phyloP scores from a whole-genome alignment of 2,113 vertebrate genomes.

The Cheirogaleus medius region DNA sequence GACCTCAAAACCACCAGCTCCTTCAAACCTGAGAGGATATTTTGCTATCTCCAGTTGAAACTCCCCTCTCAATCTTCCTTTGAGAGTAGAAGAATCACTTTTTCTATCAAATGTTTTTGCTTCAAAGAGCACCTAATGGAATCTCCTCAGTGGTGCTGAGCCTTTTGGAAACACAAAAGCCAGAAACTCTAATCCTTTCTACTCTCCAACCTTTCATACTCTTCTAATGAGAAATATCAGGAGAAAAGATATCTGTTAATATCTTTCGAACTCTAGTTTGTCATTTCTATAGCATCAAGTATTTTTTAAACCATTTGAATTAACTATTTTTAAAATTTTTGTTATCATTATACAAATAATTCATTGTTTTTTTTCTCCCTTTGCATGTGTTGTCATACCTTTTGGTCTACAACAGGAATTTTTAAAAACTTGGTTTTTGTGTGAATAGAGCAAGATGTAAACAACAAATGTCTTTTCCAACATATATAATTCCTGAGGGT shows the following conservation, averaged over 20 bases:
- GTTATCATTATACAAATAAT: background rate
- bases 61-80: background rate
- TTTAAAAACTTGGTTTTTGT: background rate
- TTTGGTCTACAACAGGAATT: slow-evolving; percentile 9
- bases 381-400: background rate
- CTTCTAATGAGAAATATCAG: background rate
- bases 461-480: background rate
- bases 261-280: background rate
- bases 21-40: background rate
- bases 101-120: background rate
- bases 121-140: background rate
- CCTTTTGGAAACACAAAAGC: background rate
- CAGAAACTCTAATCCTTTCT: background rate
- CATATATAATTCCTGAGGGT: background rate
- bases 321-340: background rate
- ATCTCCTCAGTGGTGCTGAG: background rate
- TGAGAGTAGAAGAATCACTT: background rate
- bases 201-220: background rate
- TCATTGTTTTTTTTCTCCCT: background rate
- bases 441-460: background rate
- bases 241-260: background rate
- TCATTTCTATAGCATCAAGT: background rate
- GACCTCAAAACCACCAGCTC: background rate
- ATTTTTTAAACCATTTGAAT: background rate
- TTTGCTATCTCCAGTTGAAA: background rate